These are phyloP conservation scores for Bradysia coprophila DNA, from an alignment of 1,140 invertebrate species.

Conservation along the genomic window DNA sequence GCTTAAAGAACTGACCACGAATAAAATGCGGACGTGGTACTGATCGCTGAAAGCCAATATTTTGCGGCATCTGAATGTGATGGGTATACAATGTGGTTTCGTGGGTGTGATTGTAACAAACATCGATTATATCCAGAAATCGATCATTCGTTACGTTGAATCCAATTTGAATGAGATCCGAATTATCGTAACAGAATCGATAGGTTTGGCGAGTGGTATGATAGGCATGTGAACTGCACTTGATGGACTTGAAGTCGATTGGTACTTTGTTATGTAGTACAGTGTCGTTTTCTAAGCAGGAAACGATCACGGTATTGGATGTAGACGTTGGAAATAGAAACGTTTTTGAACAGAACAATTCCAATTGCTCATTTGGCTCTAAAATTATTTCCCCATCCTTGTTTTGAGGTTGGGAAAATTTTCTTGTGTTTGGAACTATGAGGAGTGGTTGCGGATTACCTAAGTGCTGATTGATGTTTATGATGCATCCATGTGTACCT, in stretches of 20 bases:
- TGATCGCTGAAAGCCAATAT: conserved; percentile 16
- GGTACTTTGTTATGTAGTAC: too few relatives aligned
- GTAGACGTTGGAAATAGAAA: not conserved
- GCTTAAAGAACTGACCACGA: conserved; percentile 14
- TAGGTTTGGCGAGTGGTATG: not conserved
- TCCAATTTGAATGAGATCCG: conserved; percentile 17
- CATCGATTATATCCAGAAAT: conserved; percentile 23
- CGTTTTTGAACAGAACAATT: not conserved
- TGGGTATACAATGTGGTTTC: conserved; percentile 24
- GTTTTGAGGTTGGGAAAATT: not conserved
- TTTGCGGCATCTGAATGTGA: conserved; percentile 14
- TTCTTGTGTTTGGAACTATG: not conserved
- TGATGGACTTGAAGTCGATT: too few relatives aligned
- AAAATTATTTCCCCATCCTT: not conserved
- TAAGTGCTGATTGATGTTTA: too few relatives aligned
- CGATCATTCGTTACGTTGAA: conserved; percentile 12
- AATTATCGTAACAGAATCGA: not conserved
- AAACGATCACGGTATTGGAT: too few relatives aligned
- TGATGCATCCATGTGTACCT: too few relatives aligned
- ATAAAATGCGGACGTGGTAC: conserved; percentile 22
- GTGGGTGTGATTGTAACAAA: conserved; percentile 24
- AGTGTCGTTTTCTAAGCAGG: too few relatives aligned
- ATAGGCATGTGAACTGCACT: not conserved
- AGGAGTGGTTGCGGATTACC: not conserved
- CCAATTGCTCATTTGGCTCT: not conserved